Evolutionary conservation across 2,888 invertebrate species (phyloP).

Genomic region (Microchrysa polita): DNA sequence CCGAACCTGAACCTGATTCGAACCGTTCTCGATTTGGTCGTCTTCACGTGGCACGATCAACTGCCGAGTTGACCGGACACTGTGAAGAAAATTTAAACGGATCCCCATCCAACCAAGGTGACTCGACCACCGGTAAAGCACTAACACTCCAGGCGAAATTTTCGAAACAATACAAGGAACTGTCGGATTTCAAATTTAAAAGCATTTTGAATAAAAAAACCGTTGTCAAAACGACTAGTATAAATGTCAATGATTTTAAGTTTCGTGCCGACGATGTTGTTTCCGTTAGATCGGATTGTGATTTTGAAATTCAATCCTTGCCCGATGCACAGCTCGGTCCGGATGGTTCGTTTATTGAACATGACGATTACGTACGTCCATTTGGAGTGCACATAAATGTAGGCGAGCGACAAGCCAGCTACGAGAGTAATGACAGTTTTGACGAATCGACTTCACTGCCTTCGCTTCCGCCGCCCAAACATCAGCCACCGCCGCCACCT

Average conservation of each 20-base stretch:
- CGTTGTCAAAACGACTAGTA: conserved; percentile 57
- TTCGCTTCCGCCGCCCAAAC: too few relatives aligned
- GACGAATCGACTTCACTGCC: neutral
- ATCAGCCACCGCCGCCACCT: too few relatives aligned
- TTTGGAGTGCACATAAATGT: neutral
- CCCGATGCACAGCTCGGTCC: neutral
- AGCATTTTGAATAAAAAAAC: conserved; percentile 60
- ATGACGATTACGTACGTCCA: neutral
- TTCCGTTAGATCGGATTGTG: conserved; percentile 28
- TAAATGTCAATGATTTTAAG: conserved; percentile 56
- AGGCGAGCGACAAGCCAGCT: neutral
- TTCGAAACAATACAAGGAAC: conserved; percentile 60
- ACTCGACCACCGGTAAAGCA: neutral
- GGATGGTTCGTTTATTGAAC: neutral
- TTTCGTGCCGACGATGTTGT: conserved; percentile 7
- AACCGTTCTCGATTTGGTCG: conserved; percentile 41
- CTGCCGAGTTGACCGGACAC: neutral
- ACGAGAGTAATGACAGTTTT: neutral
- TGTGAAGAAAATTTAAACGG: neutral
- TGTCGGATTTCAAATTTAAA: conserved; percentile 60
- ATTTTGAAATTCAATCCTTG: conserved; percentile 41
- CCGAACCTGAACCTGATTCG: conserved; percentile 29
- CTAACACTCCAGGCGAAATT: conserved; percentile 55
- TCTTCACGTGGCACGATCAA: neutral
- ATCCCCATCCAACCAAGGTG: neutral